Conservation (phyloP, 2,113 vertebrate species). For the Pangasianodon gigas region DNA sequence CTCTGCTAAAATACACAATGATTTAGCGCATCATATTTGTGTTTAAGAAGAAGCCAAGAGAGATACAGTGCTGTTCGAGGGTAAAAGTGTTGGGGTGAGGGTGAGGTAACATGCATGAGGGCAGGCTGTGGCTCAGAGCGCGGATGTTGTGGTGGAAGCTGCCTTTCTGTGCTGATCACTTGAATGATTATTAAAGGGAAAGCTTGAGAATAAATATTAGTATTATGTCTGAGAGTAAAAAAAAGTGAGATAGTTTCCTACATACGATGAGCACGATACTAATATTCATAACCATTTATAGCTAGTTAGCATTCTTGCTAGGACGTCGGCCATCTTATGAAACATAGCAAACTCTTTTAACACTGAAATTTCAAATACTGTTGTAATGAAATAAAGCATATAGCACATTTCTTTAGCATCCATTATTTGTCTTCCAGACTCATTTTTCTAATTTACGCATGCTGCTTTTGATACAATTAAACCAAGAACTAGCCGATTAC, state of each 20-base stretch:
- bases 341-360: neutral
- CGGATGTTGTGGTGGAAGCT: neutral
- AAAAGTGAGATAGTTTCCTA: neutral
- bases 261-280: neutral
- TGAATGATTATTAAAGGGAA: neutral
- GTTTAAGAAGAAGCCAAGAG: neutral
- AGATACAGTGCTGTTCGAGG: neutral
- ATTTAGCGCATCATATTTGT: neutral
- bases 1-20: conserved; percentile 63
- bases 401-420: neutral
- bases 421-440: neutral
- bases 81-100: neutral
- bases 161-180: conserved; percentile 16
- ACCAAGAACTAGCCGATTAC: neutral
- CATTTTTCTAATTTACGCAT: neutral
- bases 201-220: neutral
- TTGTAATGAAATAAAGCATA: neutral
- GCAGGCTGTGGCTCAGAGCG: neutral
- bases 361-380: no score
- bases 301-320: neutral
- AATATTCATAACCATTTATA: neutral
- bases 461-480: neutral
- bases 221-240: neutral
- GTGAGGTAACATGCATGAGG: conserved; percentile 40
- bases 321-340: neutral